phyloP scores from a whole-genome alignment of 2,888 invertebrate genomes.

The Melanophora roralis region DNA sequence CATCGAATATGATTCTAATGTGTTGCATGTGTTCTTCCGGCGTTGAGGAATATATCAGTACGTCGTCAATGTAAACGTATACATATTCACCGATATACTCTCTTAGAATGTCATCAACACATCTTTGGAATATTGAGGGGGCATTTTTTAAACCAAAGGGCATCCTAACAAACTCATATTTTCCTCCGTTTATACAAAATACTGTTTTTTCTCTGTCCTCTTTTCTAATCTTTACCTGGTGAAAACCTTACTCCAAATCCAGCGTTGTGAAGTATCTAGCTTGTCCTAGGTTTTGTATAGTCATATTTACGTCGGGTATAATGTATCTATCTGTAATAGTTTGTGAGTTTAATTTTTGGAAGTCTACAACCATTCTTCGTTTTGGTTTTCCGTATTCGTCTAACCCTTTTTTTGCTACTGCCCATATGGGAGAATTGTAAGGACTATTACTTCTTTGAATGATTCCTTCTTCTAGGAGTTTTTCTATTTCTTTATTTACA shows the following conservation, averaged over 20 bases:
- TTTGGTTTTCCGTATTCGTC: slow-evolving; percentile 28
- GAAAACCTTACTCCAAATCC: slow-evolving; percentile 25
- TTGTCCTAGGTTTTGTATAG: slow-evolving; percentile 8
- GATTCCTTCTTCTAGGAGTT: slow-evolving; percentile 10
- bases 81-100: slow-evolving; percentile 17
- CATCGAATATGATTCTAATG: not conserved
- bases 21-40: slow-evolving; percentile 7
- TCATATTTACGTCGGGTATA: slow-evolving; percentile 16
- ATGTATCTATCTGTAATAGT: slow-evolving; percentile 28
- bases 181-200: slow-evolving; percentile 1
- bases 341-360: slow-evolving; percentile 19
- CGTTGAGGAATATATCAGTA: slow-evolving; percentile 12
- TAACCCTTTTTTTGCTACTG: slow-evolving; percentile 13
- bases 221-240: slow-evolving; percentile 10
- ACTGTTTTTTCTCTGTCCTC: slow-evolving; percentile 3
- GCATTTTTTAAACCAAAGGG: not conserved
- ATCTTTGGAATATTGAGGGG: slow-evolving; percentile 20
- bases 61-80: slow-evolving; percentile 24
- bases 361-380: slow-evolving; percentile 24
- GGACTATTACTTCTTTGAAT: slow-evolving; percentile 7
- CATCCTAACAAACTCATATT: slow-evolving; percentile 1
- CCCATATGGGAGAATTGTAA: slow-evolving; percentile 8
- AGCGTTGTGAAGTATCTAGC: slow-evolving; percentile 17
- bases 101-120: slow-evolving; percentile 18
- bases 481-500: slow-evolving; percentile 19